Conservation (phyloP, 2,888 invertebrate species). For the Pterobdella sp. region DNA sequence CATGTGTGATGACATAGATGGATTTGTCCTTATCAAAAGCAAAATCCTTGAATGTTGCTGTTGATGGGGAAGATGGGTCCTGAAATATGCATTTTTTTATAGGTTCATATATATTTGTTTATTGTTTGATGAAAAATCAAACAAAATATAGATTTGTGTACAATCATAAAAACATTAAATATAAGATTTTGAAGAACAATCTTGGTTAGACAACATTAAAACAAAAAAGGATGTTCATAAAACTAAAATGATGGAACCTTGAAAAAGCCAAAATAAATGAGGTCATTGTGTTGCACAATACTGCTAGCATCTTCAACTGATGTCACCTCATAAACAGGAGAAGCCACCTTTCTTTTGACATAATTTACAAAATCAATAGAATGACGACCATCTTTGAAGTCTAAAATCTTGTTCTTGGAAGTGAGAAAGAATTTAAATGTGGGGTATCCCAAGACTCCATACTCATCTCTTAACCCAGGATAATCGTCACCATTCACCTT, state of each 20-base stretch:
- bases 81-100: background rate
- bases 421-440: conserved; percentile 86
- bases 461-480: conserved; percentile 58
- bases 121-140: background rate
- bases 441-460: conserved; percentile 85
- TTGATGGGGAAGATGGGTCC: conserved; percentile 57
- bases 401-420: conserved; percentile 67
- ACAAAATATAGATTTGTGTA: no score
- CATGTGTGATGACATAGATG: conserved; percentile 75
- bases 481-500: conserved; percentile 8
- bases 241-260: conserved; percentile 44
- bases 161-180: no score
- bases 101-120: background rate
- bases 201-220: no score
- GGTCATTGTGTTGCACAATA: conserved; percentile 70
- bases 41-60: conserved; percentile 73
- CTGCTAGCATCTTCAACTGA: conserved; percentile 68
- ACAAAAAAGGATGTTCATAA: background rate
- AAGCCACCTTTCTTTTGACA: conserved; percentile 93
- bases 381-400: conserved; percentile 83
- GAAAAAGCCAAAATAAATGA: conserved; percentile 63
- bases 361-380: conserved; percentile 84
- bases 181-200: no score
- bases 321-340: conserved; percentile 73
- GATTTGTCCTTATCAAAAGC: conserved; percentile 77